A percentile compares a stretch with the other conserved stretches of the same genome.
Conservation (phyloP, 2,888 invertebrate species). For the Criorhina ranunculi region DNA sequence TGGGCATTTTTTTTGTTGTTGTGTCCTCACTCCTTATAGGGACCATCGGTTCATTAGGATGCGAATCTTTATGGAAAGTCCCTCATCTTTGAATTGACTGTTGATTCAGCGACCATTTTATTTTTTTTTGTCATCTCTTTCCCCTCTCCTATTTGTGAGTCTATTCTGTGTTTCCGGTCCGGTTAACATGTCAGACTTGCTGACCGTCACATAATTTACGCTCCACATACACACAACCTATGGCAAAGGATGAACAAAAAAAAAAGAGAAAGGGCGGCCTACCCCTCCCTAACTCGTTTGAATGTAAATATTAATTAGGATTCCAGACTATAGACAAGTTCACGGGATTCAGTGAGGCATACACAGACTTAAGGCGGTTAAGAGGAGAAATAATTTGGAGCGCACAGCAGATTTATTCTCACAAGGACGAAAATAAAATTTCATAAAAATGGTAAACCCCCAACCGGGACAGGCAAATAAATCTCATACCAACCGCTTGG, state of each 20-base stretch:
- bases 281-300: background rate
- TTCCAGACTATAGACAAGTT: slow-evolving; percentile 41
- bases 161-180: background rate
- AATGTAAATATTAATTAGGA: slow-evolving; percentile 49
- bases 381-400: slow-evolving; percentile 4
- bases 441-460: background rate
- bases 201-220: background rate
- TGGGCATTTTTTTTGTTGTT: background rate
- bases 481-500: slow-evolving; percentile 4
- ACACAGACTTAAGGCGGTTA: slow-evolving; percentile 8
- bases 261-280: background rate
- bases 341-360: slow-evolving; percentile 23
- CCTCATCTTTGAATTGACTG: slow-evolving; percentile 1
- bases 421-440: background rate
- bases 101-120: background rate
- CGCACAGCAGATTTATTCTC: slow-evolving; percentile 6
- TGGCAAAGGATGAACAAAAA: background rate
- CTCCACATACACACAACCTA: background rate
- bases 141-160: background rate
- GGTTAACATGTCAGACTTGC: background rate
- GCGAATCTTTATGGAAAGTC: background rate
- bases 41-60: slow-evolving; percentile 7
- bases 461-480: slow-evolving; percentile 11
- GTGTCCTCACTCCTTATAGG: background rate
- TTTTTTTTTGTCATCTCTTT: background rate